A percentile compares a stretch with the other conserved stretches of the same genome.
Evolutionary conservation across 2,888 invertebrate genomes (phyloP).

Genomic region (Pollenia amentaria): DNA sequence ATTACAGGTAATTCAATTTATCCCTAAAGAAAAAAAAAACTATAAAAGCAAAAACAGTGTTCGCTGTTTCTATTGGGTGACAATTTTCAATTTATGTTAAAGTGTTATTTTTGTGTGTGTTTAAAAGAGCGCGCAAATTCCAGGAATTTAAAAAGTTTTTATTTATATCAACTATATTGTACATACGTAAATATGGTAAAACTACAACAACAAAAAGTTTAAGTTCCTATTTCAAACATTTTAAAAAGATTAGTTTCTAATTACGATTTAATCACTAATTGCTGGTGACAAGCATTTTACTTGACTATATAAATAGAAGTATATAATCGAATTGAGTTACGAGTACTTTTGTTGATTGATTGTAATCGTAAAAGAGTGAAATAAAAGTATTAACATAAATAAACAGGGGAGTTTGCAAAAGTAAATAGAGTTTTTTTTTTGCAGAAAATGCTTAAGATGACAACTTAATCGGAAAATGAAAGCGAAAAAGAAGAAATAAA

Average conservation of each 20-base stretch:
- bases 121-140: constrained; percentile 54
- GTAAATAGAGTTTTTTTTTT: too few species aligned
- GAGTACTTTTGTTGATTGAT: constrained; percentile 33
- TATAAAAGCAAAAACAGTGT: constrained; percentile 5
- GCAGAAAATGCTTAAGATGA: too few species aligned
- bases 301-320: constrained; percentile 11
- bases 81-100: constrained; percentile 48
- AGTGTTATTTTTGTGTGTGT: constrained; percentile 43
- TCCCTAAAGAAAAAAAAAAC: constrained; percentile 37
- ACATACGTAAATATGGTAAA: neutral
- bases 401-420: neutral
- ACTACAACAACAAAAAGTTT: neutral
- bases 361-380: constrained; percentile 2
- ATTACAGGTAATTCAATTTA: constrained; percentile 71
- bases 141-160: constrained; percentile 50
- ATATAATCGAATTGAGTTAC: constrained; percentile 37
- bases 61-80: constrained; percentile 32
- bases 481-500: too few species aligned
- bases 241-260: constrained; percentile 69
- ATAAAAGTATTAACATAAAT: neutral
- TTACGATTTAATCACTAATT: constrained; percentile 69
- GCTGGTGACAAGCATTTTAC: constrained; percentile 63
- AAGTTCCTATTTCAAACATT: constrained; percentile 57
- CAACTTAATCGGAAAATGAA: too few species aligned
- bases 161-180: neutral